Percentiles rank a stretch among this genome's conserved stretches.
Evolutionary conservation across 1,140 invertebrate species (phyloP).

Genomic region (Conus ventricosus): DNA sequence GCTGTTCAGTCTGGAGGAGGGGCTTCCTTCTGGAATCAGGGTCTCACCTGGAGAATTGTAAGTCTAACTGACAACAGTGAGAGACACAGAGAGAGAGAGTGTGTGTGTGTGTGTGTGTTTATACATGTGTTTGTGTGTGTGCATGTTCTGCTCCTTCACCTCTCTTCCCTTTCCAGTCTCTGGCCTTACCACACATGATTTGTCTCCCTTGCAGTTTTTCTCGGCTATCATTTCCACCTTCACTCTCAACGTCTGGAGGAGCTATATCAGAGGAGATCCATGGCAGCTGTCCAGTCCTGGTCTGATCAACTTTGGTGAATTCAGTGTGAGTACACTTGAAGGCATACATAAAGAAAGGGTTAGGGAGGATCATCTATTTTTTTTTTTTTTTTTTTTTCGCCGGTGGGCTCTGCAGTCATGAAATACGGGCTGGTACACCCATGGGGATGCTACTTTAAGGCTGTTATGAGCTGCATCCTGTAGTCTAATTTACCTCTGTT

Average conservation of each 20-base stretch:
- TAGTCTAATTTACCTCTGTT: too few species aligned
- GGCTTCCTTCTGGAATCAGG: conserved; percentile 99
- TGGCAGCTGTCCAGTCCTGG: conserved; percentile 86
- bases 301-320: conserved; percentile 97
- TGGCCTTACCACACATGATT: neutral
- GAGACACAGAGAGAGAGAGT: neutral
- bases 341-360: neutral
- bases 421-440: too few species aligned
- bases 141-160: neutral
- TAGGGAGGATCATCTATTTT: too few species aligned
- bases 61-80: neutral
- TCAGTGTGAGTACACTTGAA: conserved; percentile 77
- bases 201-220: conserved; percentile 83
- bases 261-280: conserved; percentile 89
- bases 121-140: neutral
- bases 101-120: neutral
- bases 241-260: conserved; percentile 93
- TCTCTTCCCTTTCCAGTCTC: neutral
- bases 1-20: conserved; percentile 98
- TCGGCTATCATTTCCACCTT: conserved; percentile 98
- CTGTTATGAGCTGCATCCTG: too few species aligned
- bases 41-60: conserved; percentile 94
- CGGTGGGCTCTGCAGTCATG: too few species aligned
- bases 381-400: too few species aligned
- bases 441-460: too few species aligned